Conservation (phyloP, 1,140 invertebrate species). For the Bacillus rossius region DNA sequence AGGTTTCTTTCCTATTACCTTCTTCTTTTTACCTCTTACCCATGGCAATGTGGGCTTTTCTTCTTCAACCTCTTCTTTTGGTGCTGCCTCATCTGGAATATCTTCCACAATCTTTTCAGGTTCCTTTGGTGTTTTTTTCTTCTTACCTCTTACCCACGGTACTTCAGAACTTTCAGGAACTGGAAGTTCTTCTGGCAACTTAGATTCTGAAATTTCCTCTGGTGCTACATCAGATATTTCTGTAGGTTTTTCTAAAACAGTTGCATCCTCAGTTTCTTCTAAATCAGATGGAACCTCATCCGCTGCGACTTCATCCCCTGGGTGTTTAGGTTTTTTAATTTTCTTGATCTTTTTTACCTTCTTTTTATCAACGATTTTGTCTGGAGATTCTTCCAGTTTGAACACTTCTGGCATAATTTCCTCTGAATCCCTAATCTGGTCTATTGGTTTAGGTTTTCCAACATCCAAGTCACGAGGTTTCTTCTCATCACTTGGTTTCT, state of each 20-base stretch:
- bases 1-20: constrained; percentile 9
- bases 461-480: constrained; percentile 17
- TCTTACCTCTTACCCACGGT: constrained; percentile 4
- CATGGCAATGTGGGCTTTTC: constrained; percentile 15
- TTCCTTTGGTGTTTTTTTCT: constrained; percentile 13
- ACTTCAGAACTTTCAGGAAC: constrained; percentile 12
- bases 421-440: constrained; percentile 18
- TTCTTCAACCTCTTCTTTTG: background rate
- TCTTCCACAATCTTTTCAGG: background rate
- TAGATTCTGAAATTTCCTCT: background rate
- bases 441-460: constrained; percentile 19
- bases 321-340: constrained; percentile 34
- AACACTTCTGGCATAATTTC: constrained; percentile 8
- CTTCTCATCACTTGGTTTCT: constrained; percentile 11
- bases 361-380: background rate
- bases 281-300: background rate
- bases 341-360: background rate
- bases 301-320: background rate
- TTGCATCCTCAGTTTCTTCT: too few species aligned
- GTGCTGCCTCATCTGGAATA: background rate
- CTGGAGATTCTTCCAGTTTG: constrained; percentile 10
- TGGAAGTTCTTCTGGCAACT: background rate
- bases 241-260: too few species aligned
- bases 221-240: too few species aligned
- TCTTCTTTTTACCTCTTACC: constrained; percentile 10